phyloP scores from a whole-genome alignment of 2,113 vertebrate genomes.

The Motacilla tschutschensis region DNA sequence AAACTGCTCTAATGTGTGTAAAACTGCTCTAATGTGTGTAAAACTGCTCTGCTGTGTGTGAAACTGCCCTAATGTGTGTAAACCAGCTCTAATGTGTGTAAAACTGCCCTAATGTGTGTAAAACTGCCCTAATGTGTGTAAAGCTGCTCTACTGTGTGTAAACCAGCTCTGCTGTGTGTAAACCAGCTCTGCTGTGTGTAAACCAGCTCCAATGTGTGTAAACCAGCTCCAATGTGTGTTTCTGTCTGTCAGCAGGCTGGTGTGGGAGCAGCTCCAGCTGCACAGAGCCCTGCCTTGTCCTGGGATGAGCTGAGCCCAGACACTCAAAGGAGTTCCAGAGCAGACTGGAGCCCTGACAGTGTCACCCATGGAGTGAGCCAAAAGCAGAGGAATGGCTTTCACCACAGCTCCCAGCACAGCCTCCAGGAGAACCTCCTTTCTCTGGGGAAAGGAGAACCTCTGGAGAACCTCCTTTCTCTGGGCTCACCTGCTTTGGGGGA shows the following conservation, averaged over 20 bases:
- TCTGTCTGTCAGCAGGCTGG: background rate
- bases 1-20: too few relatives aligned
- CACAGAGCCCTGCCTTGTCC: slow-evolving; percentile 50
- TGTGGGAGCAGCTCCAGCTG: slow-evolving; percentile 35
- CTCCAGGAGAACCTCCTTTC: background rate
- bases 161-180: too few relatives aligned
- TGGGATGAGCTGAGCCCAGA: background rate
- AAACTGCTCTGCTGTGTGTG: too few relatives aligned
- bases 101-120: too few relatives aligned
- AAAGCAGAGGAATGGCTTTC: slow-evolving; percentile 5
- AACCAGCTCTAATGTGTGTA: too few relatives aligned
- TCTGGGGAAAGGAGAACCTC: background rate
- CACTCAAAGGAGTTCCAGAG: background rate
- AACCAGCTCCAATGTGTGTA: too few relatives aligned
- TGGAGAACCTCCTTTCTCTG: background rate
- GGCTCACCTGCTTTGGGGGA: background rate
- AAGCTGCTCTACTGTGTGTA: too few relatives aligned
- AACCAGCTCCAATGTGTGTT: accelerated
- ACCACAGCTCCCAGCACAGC: background rate
- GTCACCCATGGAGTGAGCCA: background rate
- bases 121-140: too few relatives aligned
- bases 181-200: too few relatives aligned
- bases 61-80: accelerated
- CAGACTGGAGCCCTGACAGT: background rate
- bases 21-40: too few relatives aligned